Conservation (phyloP, 2,113 vertebrate species). For the Mesocricetus auratus region DNA sequence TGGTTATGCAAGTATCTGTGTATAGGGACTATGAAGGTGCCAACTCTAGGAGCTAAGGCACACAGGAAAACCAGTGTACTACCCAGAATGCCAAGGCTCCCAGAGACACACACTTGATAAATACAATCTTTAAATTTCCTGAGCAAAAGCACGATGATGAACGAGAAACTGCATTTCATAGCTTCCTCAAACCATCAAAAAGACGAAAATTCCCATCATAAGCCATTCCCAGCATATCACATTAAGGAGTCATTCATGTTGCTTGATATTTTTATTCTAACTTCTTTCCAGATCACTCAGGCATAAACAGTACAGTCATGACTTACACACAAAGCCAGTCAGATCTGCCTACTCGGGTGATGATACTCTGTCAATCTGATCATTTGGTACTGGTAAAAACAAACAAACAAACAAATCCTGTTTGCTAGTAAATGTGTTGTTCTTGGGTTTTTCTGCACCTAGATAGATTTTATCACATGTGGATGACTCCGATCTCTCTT, state of each 20-base stretch:
- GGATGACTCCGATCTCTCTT: conserved; percentile 61
- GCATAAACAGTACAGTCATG: background rate
- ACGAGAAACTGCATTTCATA: background rate
- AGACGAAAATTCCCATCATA: conserved; percentile 14
- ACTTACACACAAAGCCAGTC: background rate
- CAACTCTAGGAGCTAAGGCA: background rate
- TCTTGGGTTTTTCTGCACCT: conserved; percentile 32
- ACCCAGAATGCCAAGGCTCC: background rate
- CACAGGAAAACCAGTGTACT: background rate
- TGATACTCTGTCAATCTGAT: background rate
- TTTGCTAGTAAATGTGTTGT: conserved; percentile 9
- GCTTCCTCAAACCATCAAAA: background rate
- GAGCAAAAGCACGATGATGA: background rate
- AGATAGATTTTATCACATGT: background rate
- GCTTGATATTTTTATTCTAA: conserved; percentile 33
- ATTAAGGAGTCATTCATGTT: background rate
- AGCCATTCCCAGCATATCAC: background rate
- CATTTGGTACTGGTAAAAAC: background rate
- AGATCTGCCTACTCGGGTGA: background rate
- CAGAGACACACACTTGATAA: conserved; percentile 2
- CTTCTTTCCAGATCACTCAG: conserved; percentile 25
- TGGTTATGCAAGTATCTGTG: conserved; percentile 35
- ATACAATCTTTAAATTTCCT: background rate
- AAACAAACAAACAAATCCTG: background rate
- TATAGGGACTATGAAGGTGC: background rate